phyloP scores from a whole-genome alignment of 2,113 vertebrate genomes.

The Hassar affinis region DNA sequence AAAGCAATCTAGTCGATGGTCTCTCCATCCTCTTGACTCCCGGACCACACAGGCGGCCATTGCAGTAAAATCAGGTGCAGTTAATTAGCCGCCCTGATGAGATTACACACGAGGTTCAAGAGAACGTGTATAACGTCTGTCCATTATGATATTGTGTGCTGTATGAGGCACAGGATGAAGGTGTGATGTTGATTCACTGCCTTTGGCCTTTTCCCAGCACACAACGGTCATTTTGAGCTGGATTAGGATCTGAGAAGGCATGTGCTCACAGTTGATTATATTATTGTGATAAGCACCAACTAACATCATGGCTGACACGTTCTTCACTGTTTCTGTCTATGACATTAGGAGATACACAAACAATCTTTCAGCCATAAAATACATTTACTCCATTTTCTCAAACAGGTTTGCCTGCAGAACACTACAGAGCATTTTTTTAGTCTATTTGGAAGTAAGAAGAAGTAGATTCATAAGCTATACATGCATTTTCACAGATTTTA shows the following conservation, averaged over 20 bases:
- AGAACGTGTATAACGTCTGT: not conserved
- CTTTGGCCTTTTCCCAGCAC: not conserved
- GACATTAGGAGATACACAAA: not conserved
- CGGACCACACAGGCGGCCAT: conserved; percentile 8
- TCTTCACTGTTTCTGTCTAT: not conserved
- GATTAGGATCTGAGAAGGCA: not conserved
- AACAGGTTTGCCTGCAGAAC: not conserved
- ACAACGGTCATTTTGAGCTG: not conserved
- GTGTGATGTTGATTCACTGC: not conserved
- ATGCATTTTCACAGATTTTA: not conserved
- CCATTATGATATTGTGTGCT: not conserved
- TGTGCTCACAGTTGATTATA: not conserved
- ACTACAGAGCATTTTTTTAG: not conserved
- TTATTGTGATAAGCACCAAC: not conserved
- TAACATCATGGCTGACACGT: not conserved
- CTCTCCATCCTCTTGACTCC: conserved; percentile 21
- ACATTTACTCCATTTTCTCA: not conserved
- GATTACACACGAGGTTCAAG: not conserved
- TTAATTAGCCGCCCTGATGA: conserved; percentile 42
- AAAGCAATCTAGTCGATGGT: conserved; percentile 5
- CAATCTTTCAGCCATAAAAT: not conserved
- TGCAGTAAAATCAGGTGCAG: conserved; percentile 35
- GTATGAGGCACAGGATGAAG: not conserved
- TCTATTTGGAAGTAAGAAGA: not conserved
- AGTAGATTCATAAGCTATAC: not conserved